These are phyloP conservation scores for Entomobrya multifasciata DNA, from an alignment of 2,888 invertebrate species.

Conservation along the genomic window DNA sequence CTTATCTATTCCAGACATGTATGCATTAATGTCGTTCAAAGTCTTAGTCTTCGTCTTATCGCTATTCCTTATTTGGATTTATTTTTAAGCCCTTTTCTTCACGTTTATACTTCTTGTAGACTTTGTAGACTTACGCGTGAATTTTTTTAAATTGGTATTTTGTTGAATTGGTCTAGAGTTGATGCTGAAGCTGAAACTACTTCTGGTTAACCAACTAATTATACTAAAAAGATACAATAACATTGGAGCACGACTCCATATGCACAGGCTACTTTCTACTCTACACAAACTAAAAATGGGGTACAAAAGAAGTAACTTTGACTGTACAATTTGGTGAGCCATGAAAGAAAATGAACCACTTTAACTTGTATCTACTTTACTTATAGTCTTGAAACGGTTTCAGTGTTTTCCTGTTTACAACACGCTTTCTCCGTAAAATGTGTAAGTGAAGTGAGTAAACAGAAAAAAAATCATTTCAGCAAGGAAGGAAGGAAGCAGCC, in stretches of 20 bases:
- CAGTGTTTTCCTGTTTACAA: constrained; percentile 9
- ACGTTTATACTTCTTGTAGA: background rate
- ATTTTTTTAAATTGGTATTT: background rate
- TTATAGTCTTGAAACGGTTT: too few relatives aligned
- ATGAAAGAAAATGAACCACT: background rate
- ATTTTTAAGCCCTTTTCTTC: background rate
- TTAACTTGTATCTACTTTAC: background rate
- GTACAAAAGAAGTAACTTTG: too few relatives aligned
- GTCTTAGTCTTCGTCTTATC: background rate
- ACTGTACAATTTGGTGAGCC: too few relatives aligned
- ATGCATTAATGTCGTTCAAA: background rate
- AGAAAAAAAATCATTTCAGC: constrained; percentile 5
- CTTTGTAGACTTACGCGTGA: too few relatives aligned
- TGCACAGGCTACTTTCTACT: too few relatives aligned
- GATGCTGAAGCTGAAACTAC: too few relatives aligned
- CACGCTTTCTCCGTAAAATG: background rate
- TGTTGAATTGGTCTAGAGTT: too few relatives aligned
- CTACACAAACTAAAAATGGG: too few relatives aligned
- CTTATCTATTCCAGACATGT: constrained; percentile 7
- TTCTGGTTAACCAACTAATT: constrained; percentile 5
- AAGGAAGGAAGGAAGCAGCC: constrained; percentile 3
- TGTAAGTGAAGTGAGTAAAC: background rate
- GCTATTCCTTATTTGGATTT: background rate
- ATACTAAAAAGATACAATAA: constrained; percentile 5
- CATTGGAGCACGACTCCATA: background rate